Evolutionary conservation across 2,113 vertebrate species (phyloP).

Genomic region (Butorides virescens): DNA sequence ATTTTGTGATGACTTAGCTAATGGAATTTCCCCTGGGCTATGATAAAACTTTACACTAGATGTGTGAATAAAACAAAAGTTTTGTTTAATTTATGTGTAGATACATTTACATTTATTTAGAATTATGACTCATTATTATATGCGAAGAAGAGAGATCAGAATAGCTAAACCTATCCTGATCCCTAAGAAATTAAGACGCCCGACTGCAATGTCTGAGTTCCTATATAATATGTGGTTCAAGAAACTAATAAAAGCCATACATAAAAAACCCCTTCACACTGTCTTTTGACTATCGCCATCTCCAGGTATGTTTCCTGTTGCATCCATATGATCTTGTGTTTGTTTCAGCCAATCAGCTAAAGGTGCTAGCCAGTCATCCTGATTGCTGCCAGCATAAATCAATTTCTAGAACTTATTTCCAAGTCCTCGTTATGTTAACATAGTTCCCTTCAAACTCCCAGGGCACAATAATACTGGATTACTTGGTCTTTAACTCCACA

Average conservation of each 20-base stretch:
- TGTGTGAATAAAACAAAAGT: background rate
- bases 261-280: rapidly evolving
- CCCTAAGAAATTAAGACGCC: background rate
- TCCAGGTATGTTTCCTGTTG: background rate
- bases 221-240: background rate
- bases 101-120: background rate
- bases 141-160: background rate
- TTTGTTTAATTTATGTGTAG: background rate
- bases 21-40: background rate
- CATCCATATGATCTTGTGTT: background rate
- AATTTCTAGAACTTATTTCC: constrained; percentile 36
- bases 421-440: background rate
- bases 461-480: background rate
- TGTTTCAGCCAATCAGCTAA: constrained; percentile 13
- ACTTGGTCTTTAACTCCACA: background rate
- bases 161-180: background rate
- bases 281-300: background rate
- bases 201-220: background rate
- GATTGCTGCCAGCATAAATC: constrained; percentile 54
- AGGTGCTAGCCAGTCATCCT: background rate
- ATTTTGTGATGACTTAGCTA: background rate
- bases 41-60: background rate
- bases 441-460: background rate
- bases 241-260: background rate
- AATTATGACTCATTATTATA: background rate